These are phyloP conservation scores for Salarias fasciatus DNA, from an alignment of 2,797 vertebrate genomes.

Conservation along the genomic window DNA sequence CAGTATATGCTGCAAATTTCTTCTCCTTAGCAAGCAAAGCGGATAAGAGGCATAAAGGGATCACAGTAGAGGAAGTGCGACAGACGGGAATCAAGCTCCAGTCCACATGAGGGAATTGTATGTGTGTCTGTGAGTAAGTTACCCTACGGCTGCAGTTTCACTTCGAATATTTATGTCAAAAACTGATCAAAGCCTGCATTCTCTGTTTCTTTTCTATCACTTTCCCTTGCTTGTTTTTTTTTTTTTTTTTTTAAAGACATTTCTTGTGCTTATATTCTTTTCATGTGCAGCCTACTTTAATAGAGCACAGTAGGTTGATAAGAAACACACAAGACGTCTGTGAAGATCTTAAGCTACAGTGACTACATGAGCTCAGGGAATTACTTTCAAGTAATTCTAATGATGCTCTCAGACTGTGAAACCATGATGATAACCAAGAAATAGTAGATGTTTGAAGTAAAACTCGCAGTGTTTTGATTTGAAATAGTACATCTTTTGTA, in stretches of 20 bases:
- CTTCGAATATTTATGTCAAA: conserved; percentile 65
- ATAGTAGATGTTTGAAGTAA: too few species aligned
- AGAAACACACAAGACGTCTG: conserved; percentile 13
- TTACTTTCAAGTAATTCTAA: not conserved
- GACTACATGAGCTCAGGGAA: too few species aligned
- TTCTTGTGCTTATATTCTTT: conserved; percentile 18
- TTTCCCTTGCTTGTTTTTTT: conserved; percentile 13
- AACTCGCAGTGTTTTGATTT: too few species aligned
- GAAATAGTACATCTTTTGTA: too few species aligned
- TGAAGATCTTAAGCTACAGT: not conserved
- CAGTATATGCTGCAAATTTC: conserved; percentile 29
- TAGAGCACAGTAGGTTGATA: conserved; percentile 4
- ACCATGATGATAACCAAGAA: too few species aligned
- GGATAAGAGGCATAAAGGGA: conserved; percentile 62
- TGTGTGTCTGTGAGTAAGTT: conserved; percentile 49
- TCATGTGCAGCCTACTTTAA: conserved; percentile 12
- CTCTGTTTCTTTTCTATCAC: conserved; percentile 4
- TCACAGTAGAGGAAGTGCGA: conserved; percentile 55
- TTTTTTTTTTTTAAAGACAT: too few species aligned
- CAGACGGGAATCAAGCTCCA: conserved; percentile 61
- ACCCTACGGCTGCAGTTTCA: conserved; percentile 43
- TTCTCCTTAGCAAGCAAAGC: conserved; percentile 42
- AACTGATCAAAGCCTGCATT: conserved; percentile 58
- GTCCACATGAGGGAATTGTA: conserved; percentile 57
- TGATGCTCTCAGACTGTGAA: not conserved